A percentile compares a stretch with the other conserved stretches of the same genome.
Evolutionary conservation across 2,888 invertebrate genomes (phyloP).

Genomic region (Scaptomyza parva): DNA sequence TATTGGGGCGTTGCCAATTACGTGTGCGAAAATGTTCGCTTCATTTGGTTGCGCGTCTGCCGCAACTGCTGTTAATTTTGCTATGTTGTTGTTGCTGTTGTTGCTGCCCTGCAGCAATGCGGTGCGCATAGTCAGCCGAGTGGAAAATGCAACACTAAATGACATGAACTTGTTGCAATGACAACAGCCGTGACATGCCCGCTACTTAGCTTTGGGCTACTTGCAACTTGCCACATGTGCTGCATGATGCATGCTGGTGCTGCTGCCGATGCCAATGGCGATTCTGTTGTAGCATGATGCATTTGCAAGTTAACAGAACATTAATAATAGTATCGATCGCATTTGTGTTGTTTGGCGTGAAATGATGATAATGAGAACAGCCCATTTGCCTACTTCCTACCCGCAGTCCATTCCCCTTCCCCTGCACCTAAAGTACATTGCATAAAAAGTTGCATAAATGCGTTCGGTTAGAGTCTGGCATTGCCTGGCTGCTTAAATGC

Average conservation of each 20-base stretch:
- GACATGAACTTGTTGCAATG: conserved; percentile 74
- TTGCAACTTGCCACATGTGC: conserved; percentile 15
- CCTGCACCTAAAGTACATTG: conserved; percentile 18
- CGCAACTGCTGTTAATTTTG: conserved; percentile 54
- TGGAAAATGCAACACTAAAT: conserved; percentile 65
- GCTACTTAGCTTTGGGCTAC: conserved; percentile 56
- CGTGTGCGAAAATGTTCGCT: conserved; percentile 67
- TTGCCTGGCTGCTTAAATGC: conserved; percentile 62
- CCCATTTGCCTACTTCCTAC: too few species aligned
- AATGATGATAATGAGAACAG: conserved; percentile 6
- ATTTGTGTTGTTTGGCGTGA: conserved; percentile 27
- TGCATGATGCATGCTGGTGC: conserved; percentile 54
- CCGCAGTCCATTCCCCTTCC: neutral
- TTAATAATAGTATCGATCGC: conserved; percentile 69
- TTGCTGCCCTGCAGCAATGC: conserved; percentile 47
- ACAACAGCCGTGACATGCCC: conserved; percentile 60
- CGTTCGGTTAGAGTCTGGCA: conserved; percentile 20
- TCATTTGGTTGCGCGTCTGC: conserved; percentile 64
- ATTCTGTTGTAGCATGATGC: conserved; percentile 52
- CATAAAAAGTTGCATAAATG: conserved; percentile 3
- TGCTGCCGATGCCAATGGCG: neutral
- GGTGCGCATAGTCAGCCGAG: conserved; percentile 57
- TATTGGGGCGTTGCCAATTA: conserved; percentile 15
- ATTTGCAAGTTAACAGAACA: conserved; percentile 63
- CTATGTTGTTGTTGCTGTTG: conserved; percentile 21